Evolutionary conservation across 2,888 invertebrate species (phyloP).

Genomic region (Chesias legatella): DNA sequence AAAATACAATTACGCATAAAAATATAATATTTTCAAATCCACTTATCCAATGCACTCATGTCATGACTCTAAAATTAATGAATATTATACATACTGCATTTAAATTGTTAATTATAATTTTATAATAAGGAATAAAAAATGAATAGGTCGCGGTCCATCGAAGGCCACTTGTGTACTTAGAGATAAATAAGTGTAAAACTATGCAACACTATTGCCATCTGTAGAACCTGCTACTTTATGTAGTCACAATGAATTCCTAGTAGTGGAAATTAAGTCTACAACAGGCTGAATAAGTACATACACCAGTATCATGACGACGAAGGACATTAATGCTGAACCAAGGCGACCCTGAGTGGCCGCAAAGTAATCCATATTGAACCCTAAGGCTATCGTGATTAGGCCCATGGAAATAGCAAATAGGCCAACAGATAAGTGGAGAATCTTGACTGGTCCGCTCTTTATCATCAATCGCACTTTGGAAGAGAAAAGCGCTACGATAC

Average conservation of each 20-base stretch:
- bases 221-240: conserved; percentile 42
- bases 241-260: conserved; percentile 60
- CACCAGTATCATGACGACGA: conserved; percentile 50
- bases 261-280: conserved; percentile 54
- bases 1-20: conserved; percentile 55
- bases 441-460: conserved; percentile 71
- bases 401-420: conserved; percentile 73
- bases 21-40: conserved; percentile 34
- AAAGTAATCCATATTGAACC: conserved; percentile 66
- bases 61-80: conserved; percentile 5
- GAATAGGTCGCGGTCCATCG: no score
- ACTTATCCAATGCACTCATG: conserved; percentile 7
- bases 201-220: conserved; percentile 55
- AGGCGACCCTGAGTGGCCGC: conserved; percentile 46
- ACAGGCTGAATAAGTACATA: conserved; percentile 65
- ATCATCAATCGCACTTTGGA: conserved; percentile 68
- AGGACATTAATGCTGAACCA: conserved; percentile 56
- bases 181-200: no score
- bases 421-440: conserved; percentile 76
- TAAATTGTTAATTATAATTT: no score
- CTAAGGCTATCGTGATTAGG: conserved; percentile 65
- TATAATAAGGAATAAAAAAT: no score
- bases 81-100: conserved; percentile 4
- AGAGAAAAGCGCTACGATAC: conserved; percentile 74
- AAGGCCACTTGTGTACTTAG: no score